phyloP scores from a whole-genome alignment of 2,888 invertebrate genomes.

The Physocephala rufipes region DNA sequence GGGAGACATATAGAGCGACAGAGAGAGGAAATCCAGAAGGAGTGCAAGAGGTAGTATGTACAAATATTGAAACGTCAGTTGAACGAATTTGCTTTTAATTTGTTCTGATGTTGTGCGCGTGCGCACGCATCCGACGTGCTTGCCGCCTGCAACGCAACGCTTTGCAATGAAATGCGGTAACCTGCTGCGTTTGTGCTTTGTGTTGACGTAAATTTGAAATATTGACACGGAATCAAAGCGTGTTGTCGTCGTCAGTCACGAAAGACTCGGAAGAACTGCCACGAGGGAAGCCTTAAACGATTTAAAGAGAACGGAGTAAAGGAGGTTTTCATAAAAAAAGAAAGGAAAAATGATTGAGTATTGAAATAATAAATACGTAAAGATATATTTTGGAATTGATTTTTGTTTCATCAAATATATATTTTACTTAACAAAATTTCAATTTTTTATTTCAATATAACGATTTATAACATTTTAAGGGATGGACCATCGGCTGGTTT shows the following conservation, averaged over 20 bases:
- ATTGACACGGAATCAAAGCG: constrained; percentile 55
- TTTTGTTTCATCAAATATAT: constrained; percentile 33
- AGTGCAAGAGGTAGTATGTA: too few species aligned
- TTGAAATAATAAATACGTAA: constrained; percentile 29
- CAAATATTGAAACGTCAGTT: constrained; percentile 62
- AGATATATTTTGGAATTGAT: constrained; percentile 35
- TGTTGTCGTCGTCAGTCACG: too few species aligned
- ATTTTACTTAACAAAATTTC: too few species aligned
- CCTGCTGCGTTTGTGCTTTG: constrained; percentile 46
- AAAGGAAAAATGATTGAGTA: too few species aligned
- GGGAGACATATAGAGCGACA: too few species aligned
- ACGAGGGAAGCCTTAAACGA: too few species aligned
- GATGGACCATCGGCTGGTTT: too few species aligned
- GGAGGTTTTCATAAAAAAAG: too few species aligned
- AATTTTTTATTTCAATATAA: too few species aligned
- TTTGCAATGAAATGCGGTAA: neutral
- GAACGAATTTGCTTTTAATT: constrained; percentile 59
- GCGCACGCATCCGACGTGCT: constrained; percentile 57
- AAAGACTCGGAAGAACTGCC: neutral
- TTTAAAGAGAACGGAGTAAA: neutral
- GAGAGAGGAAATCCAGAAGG: too few species aligned
- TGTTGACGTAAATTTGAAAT: constrained; percentile 62
- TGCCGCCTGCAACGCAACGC: constrained; percentile 31
- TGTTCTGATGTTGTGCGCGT: constrained; percentile 63
- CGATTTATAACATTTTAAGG: too few species aligned